A percentile compares a stretch with the other conserved stretches of the same genome.
Conservation (phyloP, 2,888 invertebrate species). For the Lasioglossum figueresi region DNA sequence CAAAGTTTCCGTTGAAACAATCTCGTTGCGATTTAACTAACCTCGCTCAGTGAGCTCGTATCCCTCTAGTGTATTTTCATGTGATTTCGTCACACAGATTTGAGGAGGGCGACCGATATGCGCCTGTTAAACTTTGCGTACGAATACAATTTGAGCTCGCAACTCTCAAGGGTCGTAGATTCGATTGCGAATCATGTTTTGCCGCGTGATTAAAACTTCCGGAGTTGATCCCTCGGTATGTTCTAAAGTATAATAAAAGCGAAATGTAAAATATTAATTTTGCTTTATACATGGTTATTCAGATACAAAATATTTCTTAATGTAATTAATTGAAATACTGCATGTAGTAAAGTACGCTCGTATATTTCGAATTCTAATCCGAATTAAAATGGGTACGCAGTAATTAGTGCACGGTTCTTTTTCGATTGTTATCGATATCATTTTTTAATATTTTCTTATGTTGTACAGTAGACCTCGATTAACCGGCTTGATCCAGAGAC, state of each 20-base stretch:
- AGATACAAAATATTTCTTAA: background rate
- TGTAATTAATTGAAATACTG: background rate
- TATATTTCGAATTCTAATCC: no score
- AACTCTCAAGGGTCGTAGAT: constrained; percentile 12
- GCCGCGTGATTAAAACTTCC: background rate
- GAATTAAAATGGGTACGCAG: no score
- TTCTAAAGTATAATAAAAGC: background rate
- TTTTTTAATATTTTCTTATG: no score
- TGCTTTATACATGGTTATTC: no score
- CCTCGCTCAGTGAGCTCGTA: background rate
- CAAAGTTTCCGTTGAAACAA: constrained; percentile 7
- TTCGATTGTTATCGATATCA: no score
- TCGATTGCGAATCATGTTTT: constrained; percentile 19
- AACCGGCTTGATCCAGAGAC: no score
- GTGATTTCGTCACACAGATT: constrained; percentile 20
- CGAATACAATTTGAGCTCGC: background rate
- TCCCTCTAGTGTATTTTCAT: constrained; percentile 17
- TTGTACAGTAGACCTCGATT: no score
- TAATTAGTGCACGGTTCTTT: no score
- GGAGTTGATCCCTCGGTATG: background rate
- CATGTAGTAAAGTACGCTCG: no score
- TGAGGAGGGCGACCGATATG: constrained; percentile 26
- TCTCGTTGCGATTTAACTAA: constrained; percentile 29
- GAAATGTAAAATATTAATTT: background rate
- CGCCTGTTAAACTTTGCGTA: constrained; percentile 19